These are phyloP conservation scores for Anas capensis DNA, from an alignment of 2,797 vertebrate genomes.

Conservation along the genomic window DNA sequence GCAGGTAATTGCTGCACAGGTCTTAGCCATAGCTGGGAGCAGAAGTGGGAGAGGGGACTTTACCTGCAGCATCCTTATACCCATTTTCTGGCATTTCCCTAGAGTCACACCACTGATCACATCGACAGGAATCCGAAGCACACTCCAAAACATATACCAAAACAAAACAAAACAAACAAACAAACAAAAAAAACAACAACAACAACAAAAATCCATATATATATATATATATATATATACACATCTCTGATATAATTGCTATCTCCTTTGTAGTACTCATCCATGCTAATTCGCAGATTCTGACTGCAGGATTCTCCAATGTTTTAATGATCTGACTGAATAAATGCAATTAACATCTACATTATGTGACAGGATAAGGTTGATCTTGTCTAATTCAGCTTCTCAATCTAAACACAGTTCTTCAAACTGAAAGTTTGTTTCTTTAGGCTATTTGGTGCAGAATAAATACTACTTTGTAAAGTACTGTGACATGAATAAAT, in stretches of 20 bases:
- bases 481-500: neutral
- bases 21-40: neutral
- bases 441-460: neutral
- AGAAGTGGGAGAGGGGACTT: neutral
- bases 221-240: too few relatives aligned
- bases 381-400: neutral
- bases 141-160: neutral
- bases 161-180: too few relatives aligned
- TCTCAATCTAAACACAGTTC: neutral
- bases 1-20: neutral
- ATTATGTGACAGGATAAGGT: neutral
- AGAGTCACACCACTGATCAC: neutral
- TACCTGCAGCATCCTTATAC: accelerated
- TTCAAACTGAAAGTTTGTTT: neutral
- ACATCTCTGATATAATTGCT: neutral
- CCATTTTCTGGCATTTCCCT: neutral
- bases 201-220: too few relatives aligned
- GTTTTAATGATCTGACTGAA: neutral
- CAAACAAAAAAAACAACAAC: too few relatives aligned
- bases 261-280: neutral
- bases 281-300: neutral
- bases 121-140: neutral
- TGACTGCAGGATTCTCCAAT: neutral
- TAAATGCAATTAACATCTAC: slow-evolving; percentile 1
- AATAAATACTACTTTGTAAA: neutral